Base-by-base conservation (phyloP, 1,140 invertebrate genomes). In the Oedothorax gibbosus region DNA sequence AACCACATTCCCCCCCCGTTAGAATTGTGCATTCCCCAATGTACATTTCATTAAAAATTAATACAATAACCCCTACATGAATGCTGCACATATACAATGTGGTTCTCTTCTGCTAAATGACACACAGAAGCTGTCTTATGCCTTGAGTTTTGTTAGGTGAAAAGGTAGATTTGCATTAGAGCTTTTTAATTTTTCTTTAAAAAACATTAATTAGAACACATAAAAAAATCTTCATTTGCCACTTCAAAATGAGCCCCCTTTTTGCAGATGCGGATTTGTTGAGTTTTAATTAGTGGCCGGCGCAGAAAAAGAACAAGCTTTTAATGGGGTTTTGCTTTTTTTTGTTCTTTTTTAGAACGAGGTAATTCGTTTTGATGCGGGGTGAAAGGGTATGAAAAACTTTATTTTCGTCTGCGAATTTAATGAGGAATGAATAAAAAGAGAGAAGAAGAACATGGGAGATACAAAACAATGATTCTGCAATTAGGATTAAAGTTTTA, bases 201-300 rank as follows among this genome's bases (percentile, higher is more conserved):
- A 66, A 60, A 66, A 66, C 20, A 66, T 18, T 21, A 66, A 66
- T 66, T 66, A 66, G 65, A 66, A 66, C 18, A 66, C 11, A 12
- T n/a, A 18, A 66, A 15, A 62, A n/a, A 15, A n/a, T 18, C 18
- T 18, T 66, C 11, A 18, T 66, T 20, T 66, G 15, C 49, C 20
- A 35, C 35, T 35, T 35, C 35, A 35, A 35, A 35, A 35, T 35
- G 35, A 35, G 35, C 35, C 18, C 35, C 68, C 62, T 66, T 79
- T 79, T 79, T 68, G n/a, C 62, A 54, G 62, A 62, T 66, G 35
- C 1, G 35, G 35, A 35, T 79, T 79, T 51, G 5, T 68, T 79
- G 77, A 50, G 62, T 79, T 79, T 79, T 79, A 79, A 79, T 79
- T 79, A 79, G 77, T 68, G 77, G 64, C 66, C 56, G 77, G 51